Percentiles rank a stretch among this genome's conserved stretches.
These are phyloP conservation scores for Zophobas morio DNA, from an alignment of 1,140 invertebrate species.

Conservation along the genomic window DNA sequence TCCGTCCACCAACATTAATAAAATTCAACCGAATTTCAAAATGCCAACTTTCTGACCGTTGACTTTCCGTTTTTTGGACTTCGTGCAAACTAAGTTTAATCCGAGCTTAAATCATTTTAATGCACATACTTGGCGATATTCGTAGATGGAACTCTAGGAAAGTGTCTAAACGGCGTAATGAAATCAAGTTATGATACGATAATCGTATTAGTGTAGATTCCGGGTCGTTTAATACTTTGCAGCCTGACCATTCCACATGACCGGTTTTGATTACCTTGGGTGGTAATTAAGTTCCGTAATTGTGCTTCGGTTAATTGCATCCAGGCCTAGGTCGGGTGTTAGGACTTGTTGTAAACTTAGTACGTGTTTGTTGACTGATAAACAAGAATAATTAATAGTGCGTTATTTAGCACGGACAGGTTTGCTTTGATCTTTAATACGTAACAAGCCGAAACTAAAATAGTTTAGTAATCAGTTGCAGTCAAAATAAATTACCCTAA, in stretches of 20 bases:
- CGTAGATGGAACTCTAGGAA: too few relatives aligned
- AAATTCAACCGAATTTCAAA: too few relatives aligned
- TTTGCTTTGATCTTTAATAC: conserved; percentile 39
- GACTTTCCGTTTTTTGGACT: too few relatives aligned
- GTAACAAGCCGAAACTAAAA: conserved; percentile 37
- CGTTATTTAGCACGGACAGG: conserved; percentile 35
- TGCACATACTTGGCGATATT: too few relatives aligned
- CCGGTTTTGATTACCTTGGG: conserved; percentile 32
- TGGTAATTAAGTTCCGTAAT: conserved; percentile 38
- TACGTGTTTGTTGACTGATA: conserved; percentile 42
- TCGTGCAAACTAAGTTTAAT: too few relatives aligned
- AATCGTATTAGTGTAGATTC: conserved; percentile 31
- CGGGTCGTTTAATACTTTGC: conserved; percentile 28
- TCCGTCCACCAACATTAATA: too few relatives aligned
- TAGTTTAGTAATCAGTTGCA: conserved; percentile 41
- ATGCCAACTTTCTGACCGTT: too few relatives aligned
- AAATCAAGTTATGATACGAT: conserved; percentile 31
- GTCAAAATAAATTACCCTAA: conserved; percentile 35
- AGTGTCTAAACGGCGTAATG: not conserved
- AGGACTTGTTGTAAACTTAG: conserved; percentile 41
- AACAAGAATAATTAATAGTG: conserved; percentile 43
- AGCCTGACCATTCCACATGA: conserved; percentile 26
- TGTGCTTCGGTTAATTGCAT: conserved; percentile 41
- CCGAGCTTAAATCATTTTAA: too few relatives aligned
- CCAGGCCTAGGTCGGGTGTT: conserved; percentile 22